Evolutionary conservation across 2,113 vertebrate species (phyloP).

Genomic region (Notothenia rossii): DNA sequence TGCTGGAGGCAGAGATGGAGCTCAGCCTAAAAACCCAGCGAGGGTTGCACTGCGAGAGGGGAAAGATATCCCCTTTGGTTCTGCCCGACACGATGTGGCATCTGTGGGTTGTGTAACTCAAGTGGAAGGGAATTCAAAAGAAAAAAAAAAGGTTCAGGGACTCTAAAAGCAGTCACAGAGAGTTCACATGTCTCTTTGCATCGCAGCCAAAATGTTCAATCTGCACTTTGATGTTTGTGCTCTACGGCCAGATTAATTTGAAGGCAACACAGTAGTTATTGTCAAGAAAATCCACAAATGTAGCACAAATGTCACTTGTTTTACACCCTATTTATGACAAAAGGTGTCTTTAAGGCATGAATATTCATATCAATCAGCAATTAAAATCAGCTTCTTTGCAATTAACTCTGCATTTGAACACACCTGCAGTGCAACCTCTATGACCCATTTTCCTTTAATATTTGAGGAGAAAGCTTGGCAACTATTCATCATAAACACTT

Average conservation of each 20-base stretch:
- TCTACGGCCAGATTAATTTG: conserved; percentile 5
- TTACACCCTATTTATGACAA: neutral
- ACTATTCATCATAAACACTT: neutral
- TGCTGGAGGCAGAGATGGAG: conserved; percentile 33
- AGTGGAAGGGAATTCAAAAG: conserved; percentile 60
- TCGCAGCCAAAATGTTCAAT: conserved; percentile 28
- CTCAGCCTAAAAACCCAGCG: conserved; percentile 40
- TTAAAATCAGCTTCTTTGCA: conserved; percentile 3
- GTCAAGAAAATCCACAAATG: neutral
- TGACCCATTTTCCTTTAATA: neutral
- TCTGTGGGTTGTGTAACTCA: conserved; percentile 67
- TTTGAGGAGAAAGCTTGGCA: neutral
- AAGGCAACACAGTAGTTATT: neutral
- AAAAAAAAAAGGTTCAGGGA: conserved; percentile 41
- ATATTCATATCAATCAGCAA: neutral
- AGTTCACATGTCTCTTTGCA: conserved; percentile 53
- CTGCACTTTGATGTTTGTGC: conserved; percentile 43
- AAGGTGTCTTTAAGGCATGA: neutral
- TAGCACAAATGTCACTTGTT: neutral
- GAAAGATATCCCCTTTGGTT: conserved; percentile 50
- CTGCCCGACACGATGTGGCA: conserved; percentile 54
- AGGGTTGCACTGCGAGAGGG: conserved; percentile 17
- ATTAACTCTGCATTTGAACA: neutral
- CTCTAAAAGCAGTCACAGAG: conserved; percentile 57
- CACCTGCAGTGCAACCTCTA: conserved; percentile 1